phyloP scores from a whole-genome alignment of 2,888 invertebrate genomes.

The Phlogophora meticulosa region DNA sequence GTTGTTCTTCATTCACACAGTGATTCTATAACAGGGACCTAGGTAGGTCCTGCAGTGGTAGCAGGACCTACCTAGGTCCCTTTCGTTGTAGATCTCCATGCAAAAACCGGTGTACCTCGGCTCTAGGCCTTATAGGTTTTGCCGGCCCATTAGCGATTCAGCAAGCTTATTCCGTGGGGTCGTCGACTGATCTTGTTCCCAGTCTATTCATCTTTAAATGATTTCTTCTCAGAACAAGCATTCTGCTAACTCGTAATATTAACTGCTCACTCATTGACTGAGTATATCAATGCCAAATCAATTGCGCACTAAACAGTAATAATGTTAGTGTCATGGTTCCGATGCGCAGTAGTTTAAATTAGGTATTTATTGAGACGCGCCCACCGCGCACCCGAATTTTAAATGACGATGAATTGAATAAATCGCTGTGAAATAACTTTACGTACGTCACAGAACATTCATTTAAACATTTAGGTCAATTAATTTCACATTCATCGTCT shows the following conservation, averaged over 20 bases:
- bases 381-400: slow-evolving; percentile 6
- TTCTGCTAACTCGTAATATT: neutral
- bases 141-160: too few species aligned
- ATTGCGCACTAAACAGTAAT: slow-evolving; percentile 14
- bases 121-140: too few species aligned
- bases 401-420: slow-evolving; percentile 5
- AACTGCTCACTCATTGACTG: slow-evolving; percentile 10
- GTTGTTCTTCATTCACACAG: too few species aligned
- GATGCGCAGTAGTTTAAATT: slow-evolving; percentile 25
- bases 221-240: neutral
- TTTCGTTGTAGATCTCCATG: too few species aligned
- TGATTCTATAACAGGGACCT: too few species aligned
- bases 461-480: neutral
- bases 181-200: too few species aligned
- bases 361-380: slow-evolving; percentile 13
- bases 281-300: slow-evolving; percentile 43
- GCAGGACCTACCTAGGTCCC: too few species aligned
- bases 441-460: slow-evolving; percentile 17
- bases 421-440: slow-evolving; percentile 6
- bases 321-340: slow-evolving; percentile 16
- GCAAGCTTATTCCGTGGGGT: too few species aligned
- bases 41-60: too few species aligned
- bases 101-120: too few species aligned
- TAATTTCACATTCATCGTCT: neutral
- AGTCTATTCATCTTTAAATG: neutral